Evolutionary conservation across 2,113 vertebrate genomes (phyloP).

Genomic region (Atrichornis clamosus): DNA sequence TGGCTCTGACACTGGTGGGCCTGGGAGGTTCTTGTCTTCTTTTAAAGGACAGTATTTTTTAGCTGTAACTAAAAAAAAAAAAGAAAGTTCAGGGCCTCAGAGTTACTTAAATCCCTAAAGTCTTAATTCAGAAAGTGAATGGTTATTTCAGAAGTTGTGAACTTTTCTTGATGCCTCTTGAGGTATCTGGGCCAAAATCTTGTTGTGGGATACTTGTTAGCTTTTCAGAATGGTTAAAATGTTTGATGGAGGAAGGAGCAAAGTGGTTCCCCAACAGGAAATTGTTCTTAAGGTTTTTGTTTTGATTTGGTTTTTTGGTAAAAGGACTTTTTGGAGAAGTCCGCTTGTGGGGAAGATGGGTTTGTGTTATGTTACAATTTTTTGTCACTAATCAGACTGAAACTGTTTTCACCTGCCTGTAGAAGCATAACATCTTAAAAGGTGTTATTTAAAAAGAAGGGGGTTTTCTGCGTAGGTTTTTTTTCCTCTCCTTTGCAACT

Average conservation of each 20-base stretch:
- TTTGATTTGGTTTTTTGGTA: background rate
- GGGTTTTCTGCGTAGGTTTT: background rate
- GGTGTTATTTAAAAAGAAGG: background rate
- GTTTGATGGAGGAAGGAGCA: background rate
- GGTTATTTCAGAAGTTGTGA: background rate
- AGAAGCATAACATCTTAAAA: background rate
- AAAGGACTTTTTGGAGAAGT: constrained; percentile 25
- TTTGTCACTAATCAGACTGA: background rate
- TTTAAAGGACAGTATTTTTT: background rate
- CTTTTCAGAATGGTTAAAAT: background rate
- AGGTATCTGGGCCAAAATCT: background rate
- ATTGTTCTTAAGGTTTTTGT: background rate
- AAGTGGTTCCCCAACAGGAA: background rate
- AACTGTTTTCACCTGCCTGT: background rate
- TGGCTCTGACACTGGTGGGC: background rate
- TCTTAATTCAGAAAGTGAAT: background rate
- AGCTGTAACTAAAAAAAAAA: background rate
- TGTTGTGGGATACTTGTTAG: background rate
- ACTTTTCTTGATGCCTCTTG: background rate
- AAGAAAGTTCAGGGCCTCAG: rapidly evolving
- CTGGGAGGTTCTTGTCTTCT: background rate
- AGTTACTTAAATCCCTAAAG: rapidly evolving
- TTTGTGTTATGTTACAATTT: background rate
- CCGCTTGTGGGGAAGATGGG: background rate
- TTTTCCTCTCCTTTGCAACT: background rate